Base-by-base conservation (phyloP, 2,888 invertebrate genomes). In the Cryptocephalus primarius region DNA sequence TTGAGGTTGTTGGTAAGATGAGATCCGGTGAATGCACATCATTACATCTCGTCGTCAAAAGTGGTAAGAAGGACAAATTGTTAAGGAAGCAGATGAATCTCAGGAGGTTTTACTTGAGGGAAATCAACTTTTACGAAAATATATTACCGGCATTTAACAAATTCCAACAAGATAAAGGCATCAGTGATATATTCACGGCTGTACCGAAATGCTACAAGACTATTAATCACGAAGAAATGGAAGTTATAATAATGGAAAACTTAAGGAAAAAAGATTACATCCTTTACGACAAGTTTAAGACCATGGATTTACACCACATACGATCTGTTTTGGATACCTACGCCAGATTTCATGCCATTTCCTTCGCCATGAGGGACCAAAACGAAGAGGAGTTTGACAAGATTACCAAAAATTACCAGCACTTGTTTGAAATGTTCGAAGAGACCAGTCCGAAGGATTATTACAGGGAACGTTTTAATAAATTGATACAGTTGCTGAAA, bases 271-370 rank as follows among this genome's bases (percentile, higher is more conserved):
- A 44, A 8, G 59, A 59, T 1, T 63, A 53, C 44, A 41, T 46
- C 9, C n/a, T 60, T 40, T 52, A 51, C 41, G 47, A 58, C 49
- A 47, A 53, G 8, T 56, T 54, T 32, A 43, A 43, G 31, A 51
- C 56, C 11, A 53, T 63, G 52, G 54, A 61, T 47, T 52, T 55
- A 8, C 46, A 56, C 11, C 64, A 64, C 44, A 48, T 61, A 1
- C 49, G 48, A 31, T 33, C 62, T 11, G 56, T 61, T 22, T 42
- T 65, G 12, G 51, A 50, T 14, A 49, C 42, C 22, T 46, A 46
- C 46, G 46, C 46, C 11, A 39, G 39, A 34, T 42, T 44, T 9
- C 49, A 49, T 9, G 54, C 50, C 1, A 12, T 51, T 32, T 54
- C 54, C 1, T 48, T 48, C 22, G 54, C 53, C 36, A 42, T 56